phyloP scores from a whole-genome alignment of 2,113 vertebrate genomes.

The Clarias macrocephalus region DNA sequence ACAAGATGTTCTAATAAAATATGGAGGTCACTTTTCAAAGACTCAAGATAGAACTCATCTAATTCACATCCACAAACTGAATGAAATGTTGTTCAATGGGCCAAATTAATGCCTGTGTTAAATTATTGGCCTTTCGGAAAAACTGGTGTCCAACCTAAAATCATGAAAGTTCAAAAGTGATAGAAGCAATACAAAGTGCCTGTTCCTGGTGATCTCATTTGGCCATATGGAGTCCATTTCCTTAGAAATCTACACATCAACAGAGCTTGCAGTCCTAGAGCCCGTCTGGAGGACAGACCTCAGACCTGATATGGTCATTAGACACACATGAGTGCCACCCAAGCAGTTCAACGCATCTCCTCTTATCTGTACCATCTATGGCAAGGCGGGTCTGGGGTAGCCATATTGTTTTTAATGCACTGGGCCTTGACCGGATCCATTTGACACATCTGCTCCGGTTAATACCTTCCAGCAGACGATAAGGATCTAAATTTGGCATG shows the following conservation, averaged over 20 bases:
- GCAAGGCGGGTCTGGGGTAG: conserved; percentile 42
- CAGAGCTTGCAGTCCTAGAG: conserved; percentile 29
- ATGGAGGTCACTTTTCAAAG: conserved; percentile 1
- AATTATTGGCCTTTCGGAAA: background rate
- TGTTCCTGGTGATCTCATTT: conserved; percentile 52
- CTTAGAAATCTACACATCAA: conserved; percentile 48
- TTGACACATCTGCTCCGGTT: conserved; percentile 49
- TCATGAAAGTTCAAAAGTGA: conserved; percentile 30
- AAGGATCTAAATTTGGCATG: conserved; percentile 45
- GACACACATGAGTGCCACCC: conserved; percentile 31
- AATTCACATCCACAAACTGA: conserved; percentile 2
- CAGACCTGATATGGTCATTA: conserved; percentile 52
- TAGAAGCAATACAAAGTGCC: conserved; percentile 21
- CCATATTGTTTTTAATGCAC: conserved; percentile 52
- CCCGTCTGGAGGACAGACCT: conserved; percentile 42
- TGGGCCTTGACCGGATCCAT: conserved; percentile 55
- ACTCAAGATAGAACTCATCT: conserved; percentile 3
- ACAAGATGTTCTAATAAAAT: conserved; percentile 6
- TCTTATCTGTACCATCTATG: conserved; percentile 50
- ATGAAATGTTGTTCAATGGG: conserved; percentile 2
- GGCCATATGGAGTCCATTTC: conserved; percentile 62
- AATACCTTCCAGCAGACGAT: conserved; percentile 53
- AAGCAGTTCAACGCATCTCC: conserved; percentile 39
- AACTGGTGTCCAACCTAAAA: background rate
- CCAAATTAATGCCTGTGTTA: background rate